phyloP scores from a whole-genome alignment of 1,140 invertebrate genomes.

The Lasioglossum baleicum region DNA sequence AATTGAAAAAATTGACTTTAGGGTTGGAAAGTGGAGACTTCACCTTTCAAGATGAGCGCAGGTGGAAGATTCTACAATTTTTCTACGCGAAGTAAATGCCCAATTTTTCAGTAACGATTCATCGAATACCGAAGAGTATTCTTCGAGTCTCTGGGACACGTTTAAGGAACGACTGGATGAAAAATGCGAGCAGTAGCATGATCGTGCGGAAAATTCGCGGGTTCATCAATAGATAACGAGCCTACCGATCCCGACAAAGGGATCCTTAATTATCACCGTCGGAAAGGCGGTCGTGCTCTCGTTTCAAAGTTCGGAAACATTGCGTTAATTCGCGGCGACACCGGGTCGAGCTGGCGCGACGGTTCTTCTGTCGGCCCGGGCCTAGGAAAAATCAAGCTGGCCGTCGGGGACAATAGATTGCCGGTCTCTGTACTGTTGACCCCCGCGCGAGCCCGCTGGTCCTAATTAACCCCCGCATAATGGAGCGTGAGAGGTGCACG shows the following conservation, averaged over 20 bases:
- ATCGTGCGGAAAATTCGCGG: no score
- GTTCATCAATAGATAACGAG: neutral
- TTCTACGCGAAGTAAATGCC: no score
- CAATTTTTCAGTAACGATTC: no score
- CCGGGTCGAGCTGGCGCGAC: no score
- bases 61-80: no score
- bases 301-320: neutral
- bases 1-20: no score
- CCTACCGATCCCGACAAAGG: neutral
- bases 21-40: no score
- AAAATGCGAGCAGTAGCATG: no score
- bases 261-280: neutral
- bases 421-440: conserved; percentile 53
- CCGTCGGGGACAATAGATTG: conserved; percentile 62
- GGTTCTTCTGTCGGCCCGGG: neutral
- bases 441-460: conserved; percentile 25
- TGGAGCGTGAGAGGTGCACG: conserved; percentile 58
- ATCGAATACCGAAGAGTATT: no score
- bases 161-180: no score
- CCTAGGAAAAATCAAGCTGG: neutral
- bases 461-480: conserved; percentile 74
- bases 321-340: neutral
- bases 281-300: neutral
- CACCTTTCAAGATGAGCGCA: no score
- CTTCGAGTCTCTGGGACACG: no score